Conservation (phyloP, 2,797 vertebrate genomes). For the Anniella stebbinsi region DNA sequence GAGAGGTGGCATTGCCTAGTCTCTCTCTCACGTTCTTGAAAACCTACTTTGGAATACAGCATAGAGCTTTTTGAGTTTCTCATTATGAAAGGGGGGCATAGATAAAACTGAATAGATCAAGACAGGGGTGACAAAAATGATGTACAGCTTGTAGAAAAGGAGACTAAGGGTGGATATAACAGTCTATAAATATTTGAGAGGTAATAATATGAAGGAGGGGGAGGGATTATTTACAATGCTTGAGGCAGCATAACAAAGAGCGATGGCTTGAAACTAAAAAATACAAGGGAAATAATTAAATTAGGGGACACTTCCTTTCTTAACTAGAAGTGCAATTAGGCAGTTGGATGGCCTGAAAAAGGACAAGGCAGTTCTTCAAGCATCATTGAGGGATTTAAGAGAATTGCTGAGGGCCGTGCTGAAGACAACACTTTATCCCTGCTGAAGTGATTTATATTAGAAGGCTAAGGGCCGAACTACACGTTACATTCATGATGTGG, state of each 20-base stretch:
- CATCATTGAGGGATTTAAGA: conserved; percentile 69
- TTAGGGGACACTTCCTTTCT: conserved; percentile 70
- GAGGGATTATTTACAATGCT: conserved; percentile 80
- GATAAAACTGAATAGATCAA: conserved; percentile 79
- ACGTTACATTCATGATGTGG: not conserved
- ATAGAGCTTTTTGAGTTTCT: conserved; percentile 71
- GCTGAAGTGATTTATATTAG: conserved; percentile 55
- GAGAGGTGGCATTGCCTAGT: not conserved
- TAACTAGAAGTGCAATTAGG: conserved; percentile 73
- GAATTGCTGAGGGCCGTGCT: conserved; percentile 56
- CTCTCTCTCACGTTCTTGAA: conserved; percentile 22
- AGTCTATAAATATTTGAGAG: conserved; percentile 84
- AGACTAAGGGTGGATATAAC: conserved; percentile 78
- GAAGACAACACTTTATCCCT: conserved; percentile 61
- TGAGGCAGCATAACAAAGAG: conserved; percentile 78
- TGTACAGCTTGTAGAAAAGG: conserved; percentile 75
- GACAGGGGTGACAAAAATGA: conserved; percentile 79
- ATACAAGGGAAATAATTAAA: conserved; percentile 67
- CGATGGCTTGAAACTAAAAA: conserved; percentile 77
- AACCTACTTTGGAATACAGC: conserved; percentile 41
- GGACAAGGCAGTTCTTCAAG: conserved; percentile 71
- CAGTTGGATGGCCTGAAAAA: conserved; percentile 57
- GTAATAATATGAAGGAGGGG: conserved; percentile 80
- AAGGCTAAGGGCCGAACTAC: conserved; percentile 18
- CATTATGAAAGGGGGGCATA: conserved; percentile 75